These are phyloP conservation scores for Prietella phreatophila DNA, from an alignment of 2,113 vertebrate species.

Conservation along the genomic window DNA sequence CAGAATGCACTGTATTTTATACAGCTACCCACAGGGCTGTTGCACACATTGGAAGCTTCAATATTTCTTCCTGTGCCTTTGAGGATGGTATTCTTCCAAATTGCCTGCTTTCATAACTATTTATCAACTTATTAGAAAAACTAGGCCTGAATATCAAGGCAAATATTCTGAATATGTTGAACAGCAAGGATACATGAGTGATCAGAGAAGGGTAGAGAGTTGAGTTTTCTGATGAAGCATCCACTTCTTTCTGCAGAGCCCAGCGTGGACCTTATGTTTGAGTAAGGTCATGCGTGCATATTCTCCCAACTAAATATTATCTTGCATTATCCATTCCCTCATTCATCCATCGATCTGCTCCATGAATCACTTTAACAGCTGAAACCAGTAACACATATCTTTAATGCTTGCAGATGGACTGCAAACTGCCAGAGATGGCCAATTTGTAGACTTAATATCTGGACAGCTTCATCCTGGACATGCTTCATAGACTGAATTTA, in stretches of 20 bases:
- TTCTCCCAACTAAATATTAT: background rate
- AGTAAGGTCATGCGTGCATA: background rate
- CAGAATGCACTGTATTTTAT: background rate
- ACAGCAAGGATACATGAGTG: background rate
- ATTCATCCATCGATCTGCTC: background rate
- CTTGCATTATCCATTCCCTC: background rate
- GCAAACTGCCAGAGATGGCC: background rate
- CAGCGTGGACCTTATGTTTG: background rate
- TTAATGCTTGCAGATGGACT: background rate
- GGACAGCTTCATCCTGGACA: background rate
- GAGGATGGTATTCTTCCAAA: constrained; percentile 18
- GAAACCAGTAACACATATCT: background rate
- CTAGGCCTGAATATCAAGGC: constrained; percentile 3
- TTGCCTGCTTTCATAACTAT: background rate
- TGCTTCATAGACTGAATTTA: background rate
- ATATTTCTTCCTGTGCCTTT: constrained; percentile 29
- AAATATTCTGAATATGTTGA: background rate
- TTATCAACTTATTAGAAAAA: background rate
- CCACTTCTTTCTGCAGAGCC: background rate
- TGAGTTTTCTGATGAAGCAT: background rate
- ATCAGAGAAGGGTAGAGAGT: background rate
- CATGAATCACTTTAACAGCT: background rate
- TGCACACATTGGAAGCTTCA: constrained; percentile 9
- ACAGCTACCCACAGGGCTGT: background rate
- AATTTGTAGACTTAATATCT: background rate